Evolutionary conservation across 2,113 vertebrate genomes (phyloP), one percentile per base, ranked within the genome.

Genomic region (Polypterus senegalus): DNA sequence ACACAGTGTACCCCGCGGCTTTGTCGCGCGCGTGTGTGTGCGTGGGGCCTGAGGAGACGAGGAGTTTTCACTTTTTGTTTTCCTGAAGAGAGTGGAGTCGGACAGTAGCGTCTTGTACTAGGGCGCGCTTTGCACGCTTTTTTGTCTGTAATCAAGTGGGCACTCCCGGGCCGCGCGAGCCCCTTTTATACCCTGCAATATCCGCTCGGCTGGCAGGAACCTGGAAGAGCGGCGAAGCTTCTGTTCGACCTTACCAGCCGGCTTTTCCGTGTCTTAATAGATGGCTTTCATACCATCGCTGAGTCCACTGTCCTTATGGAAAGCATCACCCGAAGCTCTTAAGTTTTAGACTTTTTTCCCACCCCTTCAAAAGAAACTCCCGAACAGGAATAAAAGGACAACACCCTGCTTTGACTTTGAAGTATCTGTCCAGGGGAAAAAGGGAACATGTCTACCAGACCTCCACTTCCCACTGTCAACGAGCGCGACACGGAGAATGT

Each of bases 401-500:
- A 10, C 60, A 53, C n/a, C 9, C 11, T 51, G 47, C 49, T 52
- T 57, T 47, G 65, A 54, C 71, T 61, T 46, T 67, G 47, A 73
- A 65, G 60, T 73, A 72, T 61, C 70, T 64, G 67, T 68, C 68
- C 73, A 62, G 63, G 56, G 27, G 27, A 27, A 27, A 27, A 27
- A 27, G 27, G 65, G 64, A 85, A 87, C 72, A 97, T 97, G 93
- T 95, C 94, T 83, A 90, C 92, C 71, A 84, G 92, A 88, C 91
- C 92, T 71, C 90, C 91, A 53, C 72, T 97, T 72, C 93, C 93
- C 3, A 95, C 94, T 60, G 93, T 97, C 72, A 96, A 93, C 75
- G 94, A 97, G 66, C 89, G 92, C 69, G 87, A 86, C 88, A 80
- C 91, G 10, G 94, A 97, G 75, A 93, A 92, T 75, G 94, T 97